Evolutionary conservation across 1,140 invertebrate species (phyloP), one percentile per base, ranked within the genome.

Genomic region (Anastrepha ludens): DNA sequence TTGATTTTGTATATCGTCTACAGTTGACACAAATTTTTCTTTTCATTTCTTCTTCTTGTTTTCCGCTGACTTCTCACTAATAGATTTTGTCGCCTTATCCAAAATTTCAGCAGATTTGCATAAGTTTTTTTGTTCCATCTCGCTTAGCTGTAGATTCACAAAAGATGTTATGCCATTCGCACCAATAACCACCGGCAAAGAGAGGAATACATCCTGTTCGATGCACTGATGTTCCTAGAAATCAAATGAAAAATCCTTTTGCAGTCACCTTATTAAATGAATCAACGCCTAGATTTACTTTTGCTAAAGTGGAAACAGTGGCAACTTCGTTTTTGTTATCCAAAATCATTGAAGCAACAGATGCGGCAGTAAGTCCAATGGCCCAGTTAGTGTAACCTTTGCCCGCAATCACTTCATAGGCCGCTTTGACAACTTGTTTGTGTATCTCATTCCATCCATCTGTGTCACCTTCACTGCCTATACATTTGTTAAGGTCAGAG

Each of bases 331-430:
- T 50, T 81, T 81, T 50, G 47, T 81, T 81, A 55, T 81, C 74
- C 47, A 81, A 81, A 55, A 81, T 81, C 8, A 50, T 81, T 17
- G 74, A 55, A 55, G 55, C 44, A 9, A 98, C 93, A 88, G 96
- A 94, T 0, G 96, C 94, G 0, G 96, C 95, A 89, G 96, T 96
- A 3, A 98, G 93, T 1, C 97, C 97, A 89, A 98, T 96, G 6
- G 97, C 97, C 97, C 97, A 98, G 41, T 97, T 97, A 0, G 97
- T 98, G 92, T 98, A 98, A 0, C 97, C 97, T 91, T 98, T 98
- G 87, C 97, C 93, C 89, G 95, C 96, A 90, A 97, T 97, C 17
- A 98, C 96, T 90, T 97, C 95, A 90, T 97, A 97, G 0, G 97
- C 97, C 89, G 96, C 97, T 78, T 96, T 93, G 0, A 97, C 95